Conservation (phyloP, 2,888 invertebrate species). For the Synergus umbraculus region DNA sequence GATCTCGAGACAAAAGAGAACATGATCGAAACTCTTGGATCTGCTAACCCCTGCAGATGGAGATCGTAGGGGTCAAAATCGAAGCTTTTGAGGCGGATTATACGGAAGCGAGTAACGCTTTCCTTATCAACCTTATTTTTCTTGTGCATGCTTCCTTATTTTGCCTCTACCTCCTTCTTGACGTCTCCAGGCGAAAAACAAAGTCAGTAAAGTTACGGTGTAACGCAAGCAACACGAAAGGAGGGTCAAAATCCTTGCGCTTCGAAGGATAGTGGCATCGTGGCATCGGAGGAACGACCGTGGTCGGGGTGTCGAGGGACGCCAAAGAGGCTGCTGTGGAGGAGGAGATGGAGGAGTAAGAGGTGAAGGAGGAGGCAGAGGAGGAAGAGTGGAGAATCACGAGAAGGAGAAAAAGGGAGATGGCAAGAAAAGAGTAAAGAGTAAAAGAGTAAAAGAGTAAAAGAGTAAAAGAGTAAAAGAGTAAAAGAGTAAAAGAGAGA, state of each 20-base stretch:
- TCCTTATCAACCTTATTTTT: slow-evolving; percentile 72
- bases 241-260: slow-evolving; percentile 77
- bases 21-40: slow-evolving; percentile 65
- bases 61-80: slow-evolving; percentile 44
- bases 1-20: slow-evolving; percentile 66
- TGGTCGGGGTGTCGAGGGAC: slow-evolving; percentile 40
- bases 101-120: slow-evolving; percentile 55
- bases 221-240: slow-evolving; percentile 76
- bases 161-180: slow-evolving; percentile 52
- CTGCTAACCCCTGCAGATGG: slow-evolving; percentile 58
- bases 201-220: slow-evolving; percentile 74
- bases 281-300: slow-evolving; percentile 53
- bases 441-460: slow-evolving; percentile 25
- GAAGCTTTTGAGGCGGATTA: slow-evolving; percentile 53
- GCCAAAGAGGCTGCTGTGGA: slow-evolving; percentile 52
- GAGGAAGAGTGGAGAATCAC: slow-evolving; percentile 38
- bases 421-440: slow-evolving; percentile 44
- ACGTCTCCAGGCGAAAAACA: slow-evolving; percentile 72
- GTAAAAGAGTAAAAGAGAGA: slow-evolving; percentile 45
- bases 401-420: slow-evolving; percentile 48
- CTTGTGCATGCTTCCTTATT: slow-evolving; percentile 42
- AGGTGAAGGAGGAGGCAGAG: slow-evolving; percentile 48
- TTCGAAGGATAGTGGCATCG: slow-evolving; percentile 67
- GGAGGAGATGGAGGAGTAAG: slow-evolving; percentile 42
- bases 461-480: slow-evolving; percentile 25